Percentiles rank a stretch among this genome's conserved stretches.
These are phyloP conservation scores for Zonotrichia leucophrys DNA, from an alignment of 2,113 vertebrate species.

Conservation along the genomic window DNA sequence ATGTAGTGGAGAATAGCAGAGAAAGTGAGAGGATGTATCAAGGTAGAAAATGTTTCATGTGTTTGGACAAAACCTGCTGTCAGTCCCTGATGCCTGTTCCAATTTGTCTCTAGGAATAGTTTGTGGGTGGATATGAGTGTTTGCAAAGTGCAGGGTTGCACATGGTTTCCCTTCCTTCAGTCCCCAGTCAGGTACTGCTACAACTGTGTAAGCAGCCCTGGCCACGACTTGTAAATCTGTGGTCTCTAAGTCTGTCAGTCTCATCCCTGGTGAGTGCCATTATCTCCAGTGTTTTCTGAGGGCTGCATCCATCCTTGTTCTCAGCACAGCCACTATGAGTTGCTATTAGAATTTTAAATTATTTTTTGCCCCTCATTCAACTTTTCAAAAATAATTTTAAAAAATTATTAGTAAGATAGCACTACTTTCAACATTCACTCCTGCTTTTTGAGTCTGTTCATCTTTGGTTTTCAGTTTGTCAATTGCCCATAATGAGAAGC, in stretches of 20 bases:
- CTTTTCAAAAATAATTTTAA: background rate
- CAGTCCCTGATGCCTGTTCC: background rate
- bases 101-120: background rate
- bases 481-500: background rate
- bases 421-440: background rate
- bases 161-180: fast-evolving
- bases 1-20: background rate
- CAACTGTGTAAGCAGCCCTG: background rate
- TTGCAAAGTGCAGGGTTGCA: background rate
- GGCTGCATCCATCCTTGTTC: background rate
- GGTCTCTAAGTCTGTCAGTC: background rate
- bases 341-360: background rate
- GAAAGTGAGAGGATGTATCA: background rate
- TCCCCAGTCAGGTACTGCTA: fast-evolving
- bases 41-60: background rate
- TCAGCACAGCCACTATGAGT: background rate
- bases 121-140: background rate
- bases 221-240: background rate
- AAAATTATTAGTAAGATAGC: background rate
- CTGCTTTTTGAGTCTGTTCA: background rate
- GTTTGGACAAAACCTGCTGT: background rate
- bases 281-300: background rate
- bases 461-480: background rate
- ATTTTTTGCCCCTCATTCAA: background rate
- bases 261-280: background rate